Evolutionary conservation across 2,113 vertebrate genomes (phyloP).

Genomic region (Cryptomyrus ogoouensis): DNA sequence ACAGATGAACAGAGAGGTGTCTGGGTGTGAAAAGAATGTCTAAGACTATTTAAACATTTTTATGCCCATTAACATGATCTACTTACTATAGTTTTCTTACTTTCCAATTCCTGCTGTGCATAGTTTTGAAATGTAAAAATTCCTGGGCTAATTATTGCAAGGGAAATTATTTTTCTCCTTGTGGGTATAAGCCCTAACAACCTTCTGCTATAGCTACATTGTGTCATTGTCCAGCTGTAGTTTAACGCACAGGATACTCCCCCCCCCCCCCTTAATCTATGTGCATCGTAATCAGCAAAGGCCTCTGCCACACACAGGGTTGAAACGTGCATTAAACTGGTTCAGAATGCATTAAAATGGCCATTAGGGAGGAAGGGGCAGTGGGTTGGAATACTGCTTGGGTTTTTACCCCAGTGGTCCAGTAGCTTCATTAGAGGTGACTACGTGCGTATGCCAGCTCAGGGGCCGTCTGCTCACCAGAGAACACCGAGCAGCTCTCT

Average conservation of each 20-base stretch:
- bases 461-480: constrained; percentile 5
- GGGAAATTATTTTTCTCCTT: neutral
- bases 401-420: neutral
- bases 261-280: neutral
- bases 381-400: neutral
- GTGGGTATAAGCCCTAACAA: neutral
- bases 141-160: neutral
- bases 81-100: neutral
- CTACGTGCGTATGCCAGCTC: neutral
- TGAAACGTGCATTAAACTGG: neutral
- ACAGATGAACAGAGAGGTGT: neutral
- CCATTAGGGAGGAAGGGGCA: neutral
- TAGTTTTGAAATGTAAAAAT: neutral
- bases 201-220: neutral
- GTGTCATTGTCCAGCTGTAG: neutral
- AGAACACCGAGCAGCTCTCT: neutral
- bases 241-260: neutral
- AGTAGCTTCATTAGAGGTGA: neutral
- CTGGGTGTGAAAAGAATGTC: neutral
- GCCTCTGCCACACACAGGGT: neutral
- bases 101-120: neutral
- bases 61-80: neutral
- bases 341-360: neutral
- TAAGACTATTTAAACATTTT: neutral
- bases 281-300: neutral